Evolutionary conservation across 2,113 vertebrate genomes (phyloP).

Genomic region (Calypte anna): DNA sequence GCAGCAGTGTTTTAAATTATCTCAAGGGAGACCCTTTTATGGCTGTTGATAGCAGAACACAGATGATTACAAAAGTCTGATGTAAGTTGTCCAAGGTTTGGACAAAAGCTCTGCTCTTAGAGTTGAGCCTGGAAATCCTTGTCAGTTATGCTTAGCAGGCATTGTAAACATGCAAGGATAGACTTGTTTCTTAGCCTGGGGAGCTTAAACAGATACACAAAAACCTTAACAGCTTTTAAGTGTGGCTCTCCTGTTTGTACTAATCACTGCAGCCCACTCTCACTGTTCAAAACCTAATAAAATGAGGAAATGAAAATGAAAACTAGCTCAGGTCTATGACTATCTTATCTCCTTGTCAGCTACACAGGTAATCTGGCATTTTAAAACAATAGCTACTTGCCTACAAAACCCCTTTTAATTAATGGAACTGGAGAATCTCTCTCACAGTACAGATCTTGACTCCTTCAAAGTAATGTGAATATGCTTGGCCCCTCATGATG

Average conservation of each 20-base stretch:
- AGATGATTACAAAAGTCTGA: neutral
- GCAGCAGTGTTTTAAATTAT: neutral
- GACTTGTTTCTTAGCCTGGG: constrained; percentile 69
- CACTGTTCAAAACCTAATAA: constrained; percentile 61
- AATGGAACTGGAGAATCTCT: constrained; percentile 16
- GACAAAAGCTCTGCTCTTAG: constrained; percentile 21
- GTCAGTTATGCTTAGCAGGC: constrained; percentile 59
- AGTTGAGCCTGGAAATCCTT: constrained; percentile 42
- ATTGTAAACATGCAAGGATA: constrained; percentile 67
- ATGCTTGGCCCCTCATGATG: neutral
- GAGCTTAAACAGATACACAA: constrained; percentile 63
- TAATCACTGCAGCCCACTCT: constrained; percentile 67
- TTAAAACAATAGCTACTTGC: constrained; percentile 48
- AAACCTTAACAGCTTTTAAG: constrained; percentile 64
- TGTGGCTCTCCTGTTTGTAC: constrained; percentile 62
- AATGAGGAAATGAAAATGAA: constrained; percentile 70
- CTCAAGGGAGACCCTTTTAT: neutral
- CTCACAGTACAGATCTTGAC: neutral
- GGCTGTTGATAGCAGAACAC: neutral
- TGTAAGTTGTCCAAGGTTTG: constrained; percentile 11
- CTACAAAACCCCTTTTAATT: constrained; percentile 27
- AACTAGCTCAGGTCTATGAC: constrained; percentile 47
- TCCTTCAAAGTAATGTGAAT: neutral
- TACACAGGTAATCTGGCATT: constrained; percentile 34
- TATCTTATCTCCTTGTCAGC: constrained; percentile 48